Base-by-base conservation (phyloP, 2,888 invertebrate genomes). In the Aplocera efformata region DNA sequence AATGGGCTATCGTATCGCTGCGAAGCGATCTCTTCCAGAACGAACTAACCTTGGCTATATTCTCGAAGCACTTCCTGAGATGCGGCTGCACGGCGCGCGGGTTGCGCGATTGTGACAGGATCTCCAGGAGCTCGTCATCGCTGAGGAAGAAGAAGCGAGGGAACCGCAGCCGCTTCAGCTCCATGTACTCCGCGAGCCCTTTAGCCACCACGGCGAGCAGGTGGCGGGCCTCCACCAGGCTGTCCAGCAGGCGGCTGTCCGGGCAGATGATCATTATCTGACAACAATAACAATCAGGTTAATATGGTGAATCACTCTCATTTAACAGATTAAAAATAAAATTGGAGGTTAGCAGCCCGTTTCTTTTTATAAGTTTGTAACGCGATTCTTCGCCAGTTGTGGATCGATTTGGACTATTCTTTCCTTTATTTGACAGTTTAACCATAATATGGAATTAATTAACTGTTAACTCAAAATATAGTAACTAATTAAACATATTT, bases 51-150 rank as follows among this genome's bases (percentile, higher is more conserved):
- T 81, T 90, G 6, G 92, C 91, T 58, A 95, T 93, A 61, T 93
- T 94, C 71, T 95, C 95, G 73, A 95, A 95, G 75, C 95, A 95
- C 73, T 95, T 95, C 52, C 92, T 89, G n/a, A 95, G 80, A 77
- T 95, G 94, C 0, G 94, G 94, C 70, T 95, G 94, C 1, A 96
- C 94, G 0, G 94, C 92, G 27, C 90, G 77, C 0, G 95, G 94
- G 64, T 95, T 94, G 42, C 92, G 90, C 0, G 94, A 92, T 79
- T 95, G 94, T 0, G 95, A 93, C 32, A 96, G 79, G 31, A 96
- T 94, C 74, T 95, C 94, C 52, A 96, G 79, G 21, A 96, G 80
- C 64, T 96, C 95, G 60, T 95, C 94, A 62, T 96, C 95, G 55
- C 95, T 94, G 49, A 96, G 90, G 81, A 96, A 95, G 86, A 93